phyloP scores from a whole-genome alignment of 2,113 vertebrate genomes.

The Melanostigma gelatinosum region DNA sequence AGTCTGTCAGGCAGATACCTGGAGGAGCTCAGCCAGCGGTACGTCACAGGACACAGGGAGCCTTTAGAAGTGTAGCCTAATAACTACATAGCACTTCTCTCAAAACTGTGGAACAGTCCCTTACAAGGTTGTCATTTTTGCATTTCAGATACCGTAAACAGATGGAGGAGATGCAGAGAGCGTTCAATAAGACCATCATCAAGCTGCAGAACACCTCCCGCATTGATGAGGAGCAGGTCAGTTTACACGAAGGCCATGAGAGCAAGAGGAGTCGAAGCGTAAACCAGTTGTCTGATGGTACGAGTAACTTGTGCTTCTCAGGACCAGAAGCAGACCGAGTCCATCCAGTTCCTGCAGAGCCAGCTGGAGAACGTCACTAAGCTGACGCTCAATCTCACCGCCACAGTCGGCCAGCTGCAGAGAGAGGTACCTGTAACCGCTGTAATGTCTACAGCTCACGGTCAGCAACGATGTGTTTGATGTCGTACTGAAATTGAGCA shows the following conservation, averaged over 20 bases:
- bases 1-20: conserved; percentile 97
- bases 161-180: conserved; percentile 99
- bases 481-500: not conserved
- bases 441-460: not conserved
- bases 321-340: conserved; percentile 96
- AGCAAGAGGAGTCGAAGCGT: not conserved
- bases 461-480: not conserved
- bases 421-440: conserved; percentile 83
- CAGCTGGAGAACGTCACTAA: conserved; percentile 94
- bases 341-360: conserved; percentile 93
- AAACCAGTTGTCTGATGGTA: not conserved
- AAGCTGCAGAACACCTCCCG: conserved; percentile 98
- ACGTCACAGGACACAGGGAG: not conserved
- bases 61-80: too few species aligned
- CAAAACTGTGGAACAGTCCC: not conserved
- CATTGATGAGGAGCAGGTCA: conserved; percentile 97
- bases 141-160: conserved; percentile 93
- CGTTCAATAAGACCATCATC: conserved; percentile 98
- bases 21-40: conserved; percentile 99
- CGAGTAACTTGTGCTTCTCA: conserved; percentile 57
- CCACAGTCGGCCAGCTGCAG: conserved; percentile 87
- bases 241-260: not conserved
- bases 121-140: not conserved
- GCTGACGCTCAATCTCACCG: conserved; percentile 91
- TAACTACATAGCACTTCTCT: too few species aligned